These are phyloP conservation scores for Sardina pilchardus DNA, from an alignment of 2,113 vertebrate species.

Conservation along the genomic window DNA sequence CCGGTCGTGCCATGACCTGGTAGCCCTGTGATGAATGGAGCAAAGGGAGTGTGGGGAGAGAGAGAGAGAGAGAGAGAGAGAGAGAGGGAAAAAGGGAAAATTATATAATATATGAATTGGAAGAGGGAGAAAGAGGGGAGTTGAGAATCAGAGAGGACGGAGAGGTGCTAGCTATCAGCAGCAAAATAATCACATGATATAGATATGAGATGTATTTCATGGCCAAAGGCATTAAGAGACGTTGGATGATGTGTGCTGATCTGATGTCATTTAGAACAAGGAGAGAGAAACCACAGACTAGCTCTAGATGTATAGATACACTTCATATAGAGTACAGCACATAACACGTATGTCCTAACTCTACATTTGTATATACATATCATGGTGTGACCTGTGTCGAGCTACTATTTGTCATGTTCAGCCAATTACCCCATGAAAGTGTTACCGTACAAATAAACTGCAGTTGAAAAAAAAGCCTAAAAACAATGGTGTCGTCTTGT, in stretches of 20 bases:
- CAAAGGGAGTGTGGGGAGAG: too few relatives aligned
- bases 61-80: too few relatives aligned
- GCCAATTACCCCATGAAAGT: background rate
- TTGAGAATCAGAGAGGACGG: conserved; percentile 13
- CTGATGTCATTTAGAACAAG: background rate
- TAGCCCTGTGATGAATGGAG: conserved; percentile 64
- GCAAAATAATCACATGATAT: conserved; percentile 7
- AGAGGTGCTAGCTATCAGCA: conserved; percentile 35
- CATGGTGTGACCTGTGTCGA: background rate
- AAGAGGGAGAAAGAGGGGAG: conserved; percentile 17
- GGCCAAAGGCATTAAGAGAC: background rate
- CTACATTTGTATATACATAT: conserved; percentile 8
- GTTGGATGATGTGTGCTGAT: background rate
- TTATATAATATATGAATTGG: conserved; percentile 25
- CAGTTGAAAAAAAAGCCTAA: background rate
- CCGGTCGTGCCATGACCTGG: conserved; percentile 85
- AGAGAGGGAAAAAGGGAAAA: conserved; percentile 14
- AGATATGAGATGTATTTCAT: background rate
- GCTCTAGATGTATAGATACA: background rate
- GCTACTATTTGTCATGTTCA: background rate
- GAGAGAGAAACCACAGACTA: background rate
- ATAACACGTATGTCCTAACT: background rate
- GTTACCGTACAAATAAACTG: conserved; percentile 1
- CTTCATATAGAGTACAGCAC: background rate
- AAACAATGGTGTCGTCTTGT: background rate